Base-by-base conservation (phyloP, 2,888 invertebrate species). In the Andrena bucephala region DNA sequence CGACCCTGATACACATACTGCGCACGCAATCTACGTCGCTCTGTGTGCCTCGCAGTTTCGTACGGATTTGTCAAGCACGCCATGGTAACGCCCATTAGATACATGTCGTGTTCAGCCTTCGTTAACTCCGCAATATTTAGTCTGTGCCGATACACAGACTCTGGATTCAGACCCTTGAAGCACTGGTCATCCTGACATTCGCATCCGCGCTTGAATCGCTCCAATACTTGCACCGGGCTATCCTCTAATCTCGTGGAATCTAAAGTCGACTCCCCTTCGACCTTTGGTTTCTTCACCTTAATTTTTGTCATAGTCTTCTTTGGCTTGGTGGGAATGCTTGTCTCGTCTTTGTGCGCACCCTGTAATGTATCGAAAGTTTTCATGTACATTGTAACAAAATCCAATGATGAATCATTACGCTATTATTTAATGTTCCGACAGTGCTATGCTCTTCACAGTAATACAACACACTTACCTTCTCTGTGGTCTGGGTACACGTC, bases 11-110 rank as follows among this genome's bases (percentile, higher is more conserved):
- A 97, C 3, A 97, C 96, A 91, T 97, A 97, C 85, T 96, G 97
- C 0, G 97, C 96, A 72, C 97, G 94, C 72, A 97, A 94, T 92
- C 97, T 95, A 94, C 96, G 95, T 65, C 97, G 94, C 85, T 97
- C 97, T 91, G 96, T 97, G 87, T 96, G 96, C 29, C 97, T 94
- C 0, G 96, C 96, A 77, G 96, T 96, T 75, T 96, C 96, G 24
- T 96, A 96, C 1, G 95, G 94, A 93, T 97, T 97, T 0, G 97
- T 96, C 85, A 97, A 94, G 89, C 97, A 97, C 0, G 97, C 97
- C 97, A 97, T 97, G 2, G 97, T 97, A 42, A 97, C 96, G n/a
- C 97, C 97, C 97, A 97, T 97, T 89, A 97, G 94, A 92, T 97
- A 97, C 97, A 97, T 97, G 93, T 97, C 97, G 93, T 97, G 97